These are phyloP conservation scores for Neomonachus schauinslandi DNA, from an alignment of 2,113 vertebrate genomes.

Conservation along the genomic window DNA sequence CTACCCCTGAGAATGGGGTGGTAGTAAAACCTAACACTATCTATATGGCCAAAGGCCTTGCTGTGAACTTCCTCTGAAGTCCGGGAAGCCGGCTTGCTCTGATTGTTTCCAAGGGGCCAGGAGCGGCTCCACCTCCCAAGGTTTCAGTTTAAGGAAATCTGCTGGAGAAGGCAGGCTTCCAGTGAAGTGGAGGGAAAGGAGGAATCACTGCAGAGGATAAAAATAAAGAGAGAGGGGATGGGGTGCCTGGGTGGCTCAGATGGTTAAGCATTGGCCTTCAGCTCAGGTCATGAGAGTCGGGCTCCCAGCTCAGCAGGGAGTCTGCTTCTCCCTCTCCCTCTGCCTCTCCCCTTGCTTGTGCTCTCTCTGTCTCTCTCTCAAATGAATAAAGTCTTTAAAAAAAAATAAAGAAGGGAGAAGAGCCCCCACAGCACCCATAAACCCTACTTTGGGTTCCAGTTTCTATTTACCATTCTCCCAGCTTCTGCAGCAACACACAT, in stretches of 20 bases:
- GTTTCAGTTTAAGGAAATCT: background rate
- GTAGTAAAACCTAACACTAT: background rate
- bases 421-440: background rate
- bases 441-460: background rate
- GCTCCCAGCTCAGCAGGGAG: background rate
- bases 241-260: background rate
- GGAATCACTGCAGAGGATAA: background rate
- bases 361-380: background rate
- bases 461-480: background rate
- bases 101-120: background rate
- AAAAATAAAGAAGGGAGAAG: background rate
- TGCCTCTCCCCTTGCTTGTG: background rate
- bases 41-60: background rate
- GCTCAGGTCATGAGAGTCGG: background rate
- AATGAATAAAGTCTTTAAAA: background rate
- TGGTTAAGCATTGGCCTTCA: background rate
- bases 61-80: background rate
- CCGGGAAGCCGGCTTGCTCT: background rate
- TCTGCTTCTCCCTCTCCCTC: background rate
- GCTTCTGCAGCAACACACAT: background rate
- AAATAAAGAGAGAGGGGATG: background rate
- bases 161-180: background rate
- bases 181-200: background rate
- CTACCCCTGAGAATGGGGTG: background rate
- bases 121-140: background rate